Percentiles rank a stretch among this genome's conserved stretches.
Evolutionary conservation across 1,140 invertebrate species (phyloP).

Genomic region (Lordiphosa mommai): DNA sequence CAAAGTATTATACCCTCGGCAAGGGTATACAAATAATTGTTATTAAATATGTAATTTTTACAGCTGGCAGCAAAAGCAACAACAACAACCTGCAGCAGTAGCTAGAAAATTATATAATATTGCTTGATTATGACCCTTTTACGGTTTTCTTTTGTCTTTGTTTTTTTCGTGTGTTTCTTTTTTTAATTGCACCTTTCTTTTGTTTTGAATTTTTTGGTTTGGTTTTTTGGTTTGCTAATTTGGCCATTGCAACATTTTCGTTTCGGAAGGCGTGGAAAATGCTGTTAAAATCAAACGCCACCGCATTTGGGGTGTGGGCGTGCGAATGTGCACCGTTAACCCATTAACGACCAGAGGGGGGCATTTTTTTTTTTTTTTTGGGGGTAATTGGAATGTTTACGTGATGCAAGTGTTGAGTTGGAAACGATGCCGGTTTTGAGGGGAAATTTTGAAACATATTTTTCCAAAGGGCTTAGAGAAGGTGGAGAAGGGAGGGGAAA

Average conservation of each 20-base stretch:
- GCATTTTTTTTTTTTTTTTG: no score
- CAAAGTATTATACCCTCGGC: no score
- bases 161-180: background rate
- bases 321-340: constrained; percentile 13
- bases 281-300: constrained; percentile 14
- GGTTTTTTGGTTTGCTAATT: constrained; percentile 11
- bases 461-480: no score
- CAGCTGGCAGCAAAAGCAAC: background rate
- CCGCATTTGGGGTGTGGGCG: background rate
- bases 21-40: no score
- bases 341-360: background rate
- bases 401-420: no score
- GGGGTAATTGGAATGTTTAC: no score
- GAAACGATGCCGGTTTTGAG: no score
- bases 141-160: constrained; percentile 2
- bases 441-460: no score
- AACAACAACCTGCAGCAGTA: background rate
- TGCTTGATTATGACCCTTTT: constrained; percentile 16
- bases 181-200: constrained; percentile 19
- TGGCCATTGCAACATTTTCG: constrained; percentile 18
- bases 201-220: background rate
- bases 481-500: no score
- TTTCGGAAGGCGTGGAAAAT: constrained; percentile 5
- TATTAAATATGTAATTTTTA: constrained; percentile 7
- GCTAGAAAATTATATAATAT: constrained; percentile 25